A percentile compares a stretch with the other conserved stretches of the same genome.
phyloP scores from a whole-genome alignment of 2,113 vertebrate species.

The Gymnarchus niloticus region DNA sequence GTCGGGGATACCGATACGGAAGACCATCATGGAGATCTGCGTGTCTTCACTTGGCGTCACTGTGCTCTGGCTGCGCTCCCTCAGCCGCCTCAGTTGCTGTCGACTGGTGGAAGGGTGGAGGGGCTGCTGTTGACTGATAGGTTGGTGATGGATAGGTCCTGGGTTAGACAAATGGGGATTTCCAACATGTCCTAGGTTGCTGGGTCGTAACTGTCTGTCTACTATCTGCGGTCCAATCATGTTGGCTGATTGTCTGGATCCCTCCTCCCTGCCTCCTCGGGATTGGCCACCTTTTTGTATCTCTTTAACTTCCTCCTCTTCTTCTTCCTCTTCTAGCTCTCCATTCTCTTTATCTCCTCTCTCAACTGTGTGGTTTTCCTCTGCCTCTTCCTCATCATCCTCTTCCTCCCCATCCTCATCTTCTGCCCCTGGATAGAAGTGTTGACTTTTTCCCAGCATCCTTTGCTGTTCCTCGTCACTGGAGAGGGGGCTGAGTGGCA shows the following conservation, averaged over 20 bases:
- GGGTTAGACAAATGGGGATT: constrained; percentile 51
- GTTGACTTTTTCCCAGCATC: constrained; percentile 71
- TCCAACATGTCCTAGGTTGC: constrained; percentile 48
- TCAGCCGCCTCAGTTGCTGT: constrained; percentile 63
- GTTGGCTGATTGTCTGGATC: constrained; percentile 57
- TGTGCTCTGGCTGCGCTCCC: constrained; percentile 78
- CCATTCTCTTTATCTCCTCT: constrained; percentile 38
- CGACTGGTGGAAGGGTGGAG: constrained; percentile 45
- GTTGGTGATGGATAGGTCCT: constrained; percentile 48
- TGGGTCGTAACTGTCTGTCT: constrained; percentile 49
- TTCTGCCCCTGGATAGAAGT: constrained; percentile 64
- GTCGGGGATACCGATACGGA: constrained; percentile 85
- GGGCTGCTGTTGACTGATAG: constrained; percentile 53
- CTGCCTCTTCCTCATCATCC: constrained; percentile 77
- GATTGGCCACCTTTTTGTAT: constrained; percentile 51
- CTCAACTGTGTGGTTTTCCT: constrained; percentile 54
- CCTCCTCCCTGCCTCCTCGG: constrained; percentile 58
- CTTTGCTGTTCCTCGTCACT: constrained; percentile 76
- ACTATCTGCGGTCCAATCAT: constrained; percentile 61
- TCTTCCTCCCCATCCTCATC: constrained; percentile 68
- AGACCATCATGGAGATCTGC: constrained; percentile 80
- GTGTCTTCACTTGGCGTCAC: constrained; percentile 65
- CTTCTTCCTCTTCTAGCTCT: constrained; percentile 37
- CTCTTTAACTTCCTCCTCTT: constrained; percentile 41
- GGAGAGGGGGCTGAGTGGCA: constrained; percentile 74